Base-by-base conservation (phyloP, 2,113 vertebrate genomes). In the Erinaceus europaeus region DNA sequence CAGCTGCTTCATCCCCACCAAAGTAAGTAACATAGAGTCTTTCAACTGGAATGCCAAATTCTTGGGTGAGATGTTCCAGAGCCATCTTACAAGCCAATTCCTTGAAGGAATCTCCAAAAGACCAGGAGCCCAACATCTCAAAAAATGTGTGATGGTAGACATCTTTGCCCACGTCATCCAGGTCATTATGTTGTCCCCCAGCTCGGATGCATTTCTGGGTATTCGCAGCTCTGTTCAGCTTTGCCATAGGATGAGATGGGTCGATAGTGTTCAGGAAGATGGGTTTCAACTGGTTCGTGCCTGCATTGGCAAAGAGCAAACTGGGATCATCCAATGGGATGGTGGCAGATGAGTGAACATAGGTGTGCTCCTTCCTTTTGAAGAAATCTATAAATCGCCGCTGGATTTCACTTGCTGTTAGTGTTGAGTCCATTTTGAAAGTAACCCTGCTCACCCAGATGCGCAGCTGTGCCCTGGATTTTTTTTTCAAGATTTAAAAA, bases 71-170 rank as follows among this genome's bases (percentile, higher is more conserved):
- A 89, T 99, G 97, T 48, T 99, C 98, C 96, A 99, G 89, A 6
- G 99, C 99, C 98, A 99, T 97, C 86, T 98, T 97, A 96, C 99
- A 99, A 71, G 99, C 99, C 91, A 99, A 95, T 4, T 99, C 98
- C 98, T 99, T 99, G 88, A 99, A 99, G 92, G 99, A 99, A 97
- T 99, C 98, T 25, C 99, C 99, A 75, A 99, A 99, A 84, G 99
- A 99, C 99, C 99, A 99, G 84, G 99, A 99, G 1, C 99, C 99
- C 96, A 99, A 78, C 99, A 99, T 99, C 97, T 99, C 99, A 1
- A 99, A 99, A 97, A 99, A 99, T 67, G 99, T 99, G 96, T 99
- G 99, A 81, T 99, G 99, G 93, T 99, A 99, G 80, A 99, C 99
- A 32, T 99, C 99, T 89, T 99, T 99, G n/a, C 99, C 99, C 29